Percentiles rank a stretch among this genome's conserved stretches.
Evolutionary conservation across 2,888 invertebrate genomes (phyloP).

Genomic region (Leptothorax acervorum): DNA sequence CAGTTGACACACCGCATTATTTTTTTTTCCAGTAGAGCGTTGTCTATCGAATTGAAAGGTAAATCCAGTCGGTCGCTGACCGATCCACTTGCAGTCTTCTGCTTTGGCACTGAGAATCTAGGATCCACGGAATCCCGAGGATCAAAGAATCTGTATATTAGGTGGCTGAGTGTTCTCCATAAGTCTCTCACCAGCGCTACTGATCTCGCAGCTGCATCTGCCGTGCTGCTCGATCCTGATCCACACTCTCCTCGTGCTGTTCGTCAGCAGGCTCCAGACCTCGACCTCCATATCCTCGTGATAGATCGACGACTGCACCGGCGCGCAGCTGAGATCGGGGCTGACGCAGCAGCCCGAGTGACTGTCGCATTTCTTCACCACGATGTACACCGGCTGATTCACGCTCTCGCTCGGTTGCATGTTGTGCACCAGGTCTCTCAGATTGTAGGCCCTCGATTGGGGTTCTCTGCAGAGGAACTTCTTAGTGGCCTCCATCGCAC

Average conservation of each 20-base stretch:
- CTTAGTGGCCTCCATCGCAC: slow-evolving; percentile 55
- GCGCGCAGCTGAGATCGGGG: slow-evolving; percentile 73
- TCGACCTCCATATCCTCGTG: slow-evolving; percentile 76
- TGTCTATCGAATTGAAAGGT: background rate
- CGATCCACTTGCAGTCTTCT: background rate
- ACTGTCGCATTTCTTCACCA: slow-evolving; percentile 79
- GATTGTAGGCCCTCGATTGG: slow-evolving; percentile 77
- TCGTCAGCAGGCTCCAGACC: slow-evolving; percentile 67
- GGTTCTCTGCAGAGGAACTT: slow-evolving; percentile 75
- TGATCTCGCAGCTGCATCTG: slow-evolving; percentile 76
- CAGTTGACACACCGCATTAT: background rate
- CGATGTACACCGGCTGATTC: slow-evolving; percentile 73
- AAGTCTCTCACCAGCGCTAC: background rate
- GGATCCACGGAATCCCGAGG: background rate
- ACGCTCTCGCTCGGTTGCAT: slow-evolving; percentile 64
- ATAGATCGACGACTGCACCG: slow-evolving; percentile 65
- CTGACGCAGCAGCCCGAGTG: slow-evolving; percentile 81
- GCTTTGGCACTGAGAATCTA: background rate
- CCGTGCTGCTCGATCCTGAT: slow-evolving; percentile 79
- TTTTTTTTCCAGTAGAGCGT: background rate
- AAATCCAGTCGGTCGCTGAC: background rate
- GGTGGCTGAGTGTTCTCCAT: slow-evolving; percentile 3
- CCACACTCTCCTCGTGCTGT: slow-evolving; percentile 66
- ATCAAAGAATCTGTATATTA: slow-evolving; percentile 25
- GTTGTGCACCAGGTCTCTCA: slow-evolving; percentile 72